Base-by-base conservation (phyloP, 2,113 vertebrate species). In the Chaenogobius annularis region DNA sequence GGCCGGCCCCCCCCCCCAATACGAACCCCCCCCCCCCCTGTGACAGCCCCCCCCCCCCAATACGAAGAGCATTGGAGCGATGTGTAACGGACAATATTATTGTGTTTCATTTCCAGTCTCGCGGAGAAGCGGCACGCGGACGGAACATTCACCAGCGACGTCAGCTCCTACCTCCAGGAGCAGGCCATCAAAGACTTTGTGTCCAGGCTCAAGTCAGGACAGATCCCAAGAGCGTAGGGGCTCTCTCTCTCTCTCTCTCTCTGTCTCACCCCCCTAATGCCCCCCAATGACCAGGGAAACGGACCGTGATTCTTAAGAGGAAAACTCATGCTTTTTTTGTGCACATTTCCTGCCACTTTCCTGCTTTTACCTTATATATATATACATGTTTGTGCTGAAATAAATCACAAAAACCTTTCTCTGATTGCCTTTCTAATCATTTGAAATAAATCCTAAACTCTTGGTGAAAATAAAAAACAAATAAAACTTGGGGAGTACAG, bases 121-220 rank as follows among this genome's bases (percentile, higher is more conserved):
- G 85, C 94, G 47, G 90, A 93, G 65, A 96, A 95, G 86, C 96
- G 96, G 26, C 95, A 98, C 1, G 95, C 96, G 2, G 97, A 98
- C 9, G 96, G 96, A 54, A 96, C 96, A 80, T 99, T 95, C 86
- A 98, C 96, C 92, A 98, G 95, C 72, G 97, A 98, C 58, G 92
- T 97, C 79, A 98, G 95, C 89, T 94, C 96, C 47, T 98, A 95
- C 77, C 90, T 97, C 88, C 95, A 96, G 89, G 95, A 96, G 46
- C 94, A 99, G 86, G 96, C 96, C 59, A 94, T 95, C 78, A 96
- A 96, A 85, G 95, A 98, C 85, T 98, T 99, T 88, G 95, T 99
- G 50, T 93, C 94, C 89, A 95, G 94, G 93, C 91, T 99, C 83
- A 96, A 97, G 90, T 95, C 94, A 40, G 96, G 95, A 90, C 93